A percentile compares a stretch with the other conserved stretches of the same genome.
These are phyloP conservation scores for Neolamprologus modestus DNA, from an alignment of 2,113 vertebrate genomes.

Conservation along the genomic window DNA sequence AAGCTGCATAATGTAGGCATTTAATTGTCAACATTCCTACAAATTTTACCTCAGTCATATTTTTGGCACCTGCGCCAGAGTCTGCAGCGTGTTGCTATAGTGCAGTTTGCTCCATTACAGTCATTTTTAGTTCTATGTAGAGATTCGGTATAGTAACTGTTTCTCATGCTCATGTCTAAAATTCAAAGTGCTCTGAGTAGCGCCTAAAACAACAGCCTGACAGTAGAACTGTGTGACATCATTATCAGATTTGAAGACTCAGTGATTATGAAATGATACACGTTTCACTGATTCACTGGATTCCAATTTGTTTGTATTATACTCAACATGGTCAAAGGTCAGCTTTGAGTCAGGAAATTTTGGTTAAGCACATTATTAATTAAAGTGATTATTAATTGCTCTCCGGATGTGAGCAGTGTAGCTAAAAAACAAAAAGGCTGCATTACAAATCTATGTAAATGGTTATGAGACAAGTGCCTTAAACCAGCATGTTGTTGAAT, in stretches of 20 bases:
- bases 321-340: background rate
- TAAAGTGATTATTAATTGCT: background rate
- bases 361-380: background rate
- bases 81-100: background rate
- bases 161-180: background rate
- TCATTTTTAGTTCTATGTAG: background rate
- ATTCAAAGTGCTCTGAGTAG: background rate
- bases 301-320: background rate
- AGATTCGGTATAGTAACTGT: background rate
- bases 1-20: background rate
- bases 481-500: background rate
- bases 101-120: background rate
- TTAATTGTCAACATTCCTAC: background rate
- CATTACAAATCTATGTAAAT: background rate
- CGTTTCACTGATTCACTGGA: background rate
- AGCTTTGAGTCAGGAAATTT: background rate
- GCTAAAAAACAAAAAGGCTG: background rate
- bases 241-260: background rate
- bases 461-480: background rate
- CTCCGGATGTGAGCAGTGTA: accelerated
- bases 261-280: background rate
- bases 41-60: background rate
- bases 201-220: background rate
- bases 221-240: background rate
- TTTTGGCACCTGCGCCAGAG: accelerated